Evolutionary conservation across 2,888 invertebrate genomes (phyloP), one percentile per base, ranked within the genome.

Genomic region (Geophilus truncorum): DNA sequence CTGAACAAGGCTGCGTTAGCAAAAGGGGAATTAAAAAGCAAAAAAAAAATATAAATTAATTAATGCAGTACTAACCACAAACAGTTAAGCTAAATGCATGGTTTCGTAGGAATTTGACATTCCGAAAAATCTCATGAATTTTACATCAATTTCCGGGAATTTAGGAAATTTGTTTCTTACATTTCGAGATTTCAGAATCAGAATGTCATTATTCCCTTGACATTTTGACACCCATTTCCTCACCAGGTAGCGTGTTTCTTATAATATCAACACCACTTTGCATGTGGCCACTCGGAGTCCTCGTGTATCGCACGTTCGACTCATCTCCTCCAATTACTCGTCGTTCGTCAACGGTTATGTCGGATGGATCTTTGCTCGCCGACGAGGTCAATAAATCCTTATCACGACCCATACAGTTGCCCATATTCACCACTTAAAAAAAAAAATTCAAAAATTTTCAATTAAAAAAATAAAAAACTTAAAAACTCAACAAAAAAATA

Each of bases 1-100:
- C 80, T 80, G 80, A 81, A 81, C 21, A 80, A 77, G 21, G 81
- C 81, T 81, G 79, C 75, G 40, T 32, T 40, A 76, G 30, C 34
- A 18, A 36, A 40, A 40, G 40, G 40, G 4, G 21, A 78, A 36
- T 5, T 18, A 23, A 78, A 21, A 7, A 78, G 40, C 2, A 40
- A 78, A 78, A 23, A 6, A 78, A 40, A 28, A 76, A 78, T 25
- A n/a, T 4, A 78, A 6, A 78, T 23, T 40, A 45, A 45, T 18
- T n/a, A n/a, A 45, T 9, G 23, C 5, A 30, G 7, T n/a, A 5
- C n/a, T 34, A 28, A 34, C 10, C 9, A 23, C 34, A 45, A 78
- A 15, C 23, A 78, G 23, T 21, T 45, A 40, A 12, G 23, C 78
- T 4, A 30, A 77, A 32, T 30, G 21, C 21, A 32, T 30, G 32